Evolutionary conservation across 2,113 vertebrate genomes (phyloP).

Genomic region (Naja naja): DNA sequence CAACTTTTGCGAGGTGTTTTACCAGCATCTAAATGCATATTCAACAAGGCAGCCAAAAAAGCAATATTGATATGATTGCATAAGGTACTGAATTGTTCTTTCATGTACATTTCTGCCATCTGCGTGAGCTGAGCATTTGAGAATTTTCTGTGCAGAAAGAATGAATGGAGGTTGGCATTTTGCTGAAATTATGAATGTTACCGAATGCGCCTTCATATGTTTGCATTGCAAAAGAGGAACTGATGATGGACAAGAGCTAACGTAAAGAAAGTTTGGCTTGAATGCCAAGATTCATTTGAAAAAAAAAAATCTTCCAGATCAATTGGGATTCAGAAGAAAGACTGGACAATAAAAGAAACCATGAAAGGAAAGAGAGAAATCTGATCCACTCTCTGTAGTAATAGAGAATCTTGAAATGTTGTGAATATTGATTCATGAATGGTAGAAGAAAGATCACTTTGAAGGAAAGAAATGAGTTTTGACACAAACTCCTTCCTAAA

Average conservation of each 20-base stretch:
- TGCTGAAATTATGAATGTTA: not conserved
- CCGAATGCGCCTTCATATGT: rapidly evolving
- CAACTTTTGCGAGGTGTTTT: not conserved
- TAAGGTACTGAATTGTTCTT: not conserved
- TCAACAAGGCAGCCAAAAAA: not conserved
- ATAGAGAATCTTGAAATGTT: not conserved
- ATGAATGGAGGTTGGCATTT: not conserved
- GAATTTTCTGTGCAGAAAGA: not conserved
- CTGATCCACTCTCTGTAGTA: not conserved
- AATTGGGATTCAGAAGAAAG: not conserved
- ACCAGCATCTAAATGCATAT: not conserved
- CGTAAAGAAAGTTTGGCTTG: not conserved
- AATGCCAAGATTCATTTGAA: not conserved
- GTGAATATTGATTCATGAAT: not conserved
- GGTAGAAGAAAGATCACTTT: not conserved
- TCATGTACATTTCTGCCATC: too few species aligned
- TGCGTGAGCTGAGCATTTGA: not conserved
- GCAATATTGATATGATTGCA: not conserved
- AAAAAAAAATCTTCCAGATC: not conserved
- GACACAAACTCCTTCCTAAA: not conserved
- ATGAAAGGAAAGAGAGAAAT: not conserved
- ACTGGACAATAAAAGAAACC: not conserved
- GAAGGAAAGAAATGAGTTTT: not conserved
- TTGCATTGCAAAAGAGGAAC: not conserved
- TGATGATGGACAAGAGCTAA: not conserved